Base-by-base conservation (phyloP, 2,888 invertebrate genomes). In the Epinotia bilunana region DNA sequence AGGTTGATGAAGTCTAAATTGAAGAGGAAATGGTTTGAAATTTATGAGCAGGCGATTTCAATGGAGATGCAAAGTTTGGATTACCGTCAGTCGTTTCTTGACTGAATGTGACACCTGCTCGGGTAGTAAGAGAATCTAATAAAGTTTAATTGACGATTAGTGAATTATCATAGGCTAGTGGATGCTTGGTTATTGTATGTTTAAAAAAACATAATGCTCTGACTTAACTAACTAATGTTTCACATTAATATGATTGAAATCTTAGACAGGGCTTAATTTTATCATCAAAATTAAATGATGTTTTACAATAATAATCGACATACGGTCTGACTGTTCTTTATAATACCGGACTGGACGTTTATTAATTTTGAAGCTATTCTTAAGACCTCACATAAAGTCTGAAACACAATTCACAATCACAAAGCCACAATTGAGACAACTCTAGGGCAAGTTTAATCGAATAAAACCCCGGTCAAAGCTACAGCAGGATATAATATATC, bases 401-500 rank as follows among this genome's bases (percentile, higher is more conserved):
- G 33, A 28, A 33, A 61, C 9, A 61, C 6, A 67, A 20, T 57
- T 55, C 39, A 7, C 55, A 57, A 57, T 67, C 18, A 39, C n/a
- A 53, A 67, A 67, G 33, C 55, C 67, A 67, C 67, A 67, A 20
- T 55, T 39, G 55, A 43, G n/a, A 18, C 23, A 67, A 67, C 33
- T 65, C 53, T 53, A 13, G 67, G 67, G 33, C 55, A 55, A 67
- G 55, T 39, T 39, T 57, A 67, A 67, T 67, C 55, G 20, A 57
- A 67, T 64, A 64, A 62, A 68, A 57, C 57, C 58, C 70, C 65
- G 23, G 70, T 46, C 61, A 57, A 57, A 46, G 57, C 70, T 76
- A 60, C 71, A 77, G 65, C 60, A 75, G 74, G 76, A 78, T 73
- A 61, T 74, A 67, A 65, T 73, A 74, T 53, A 77, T 76, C 68